These are phyloP conservation scores for Calliphora vicina DNA, from an alignment of 1,140 invertebrate genomes.

Conservation along the genomic window DNA sequence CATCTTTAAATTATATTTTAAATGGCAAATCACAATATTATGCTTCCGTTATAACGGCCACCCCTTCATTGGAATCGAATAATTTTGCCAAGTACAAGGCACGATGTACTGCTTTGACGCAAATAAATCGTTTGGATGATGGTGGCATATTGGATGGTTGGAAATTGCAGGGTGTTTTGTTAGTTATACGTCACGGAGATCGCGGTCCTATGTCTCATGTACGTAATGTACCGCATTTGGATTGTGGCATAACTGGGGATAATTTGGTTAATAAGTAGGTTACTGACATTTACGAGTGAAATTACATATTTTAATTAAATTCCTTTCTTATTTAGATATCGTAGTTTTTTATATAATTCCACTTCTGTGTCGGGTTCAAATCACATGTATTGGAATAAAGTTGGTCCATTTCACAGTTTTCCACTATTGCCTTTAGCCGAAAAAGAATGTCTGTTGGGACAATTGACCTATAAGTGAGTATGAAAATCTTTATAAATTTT, in stretches of 20 bases:
- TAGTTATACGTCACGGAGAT: conserved; percentile 88
- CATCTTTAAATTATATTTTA: conserved; percentile 40
- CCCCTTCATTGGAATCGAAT: conserved; percentile 38
- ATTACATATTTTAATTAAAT: conserved; percentile 40
- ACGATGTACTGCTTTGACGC: conserved; percentile 73
- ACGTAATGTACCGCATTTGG: conserved; percentile 75
- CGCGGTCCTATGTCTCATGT: conserved; percentile 83
- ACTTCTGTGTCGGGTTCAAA: conserved; percentile 66
- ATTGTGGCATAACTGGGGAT: conserved; percentile 73
- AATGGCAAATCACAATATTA: conserved; percentile 43
- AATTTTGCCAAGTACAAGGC: conserved; percentile 44
- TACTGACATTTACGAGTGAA: conserved; percentile 7
- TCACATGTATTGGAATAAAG: conserved; percentile 74
- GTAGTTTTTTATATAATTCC: conserved; percentile 70
- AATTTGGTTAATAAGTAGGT: conserved; percentile 64
- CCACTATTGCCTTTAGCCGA: conserved; percentile 73
- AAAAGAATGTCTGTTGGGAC: conserved; percentile 72
- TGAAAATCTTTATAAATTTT: background rate
- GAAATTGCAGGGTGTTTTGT: conserved; percentile 78
- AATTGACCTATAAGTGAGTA: conserved; percentile 73
- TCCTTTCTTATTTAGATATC: conserved; percentile 62
- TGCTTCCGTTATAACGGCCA: conserved; percentile 40
- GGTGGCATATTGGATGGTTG: conserved; percentile 70
- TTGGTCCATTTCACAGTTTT: conserved; percentile 85
- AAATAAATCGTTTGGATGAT: conserved; percentile 73